A percentile compares a stretch with the other conserved stretches of the same genome.
Conservation (phyloP, 2,113 vertebrate species). For the Onychostoma macrolepis region DNA sequence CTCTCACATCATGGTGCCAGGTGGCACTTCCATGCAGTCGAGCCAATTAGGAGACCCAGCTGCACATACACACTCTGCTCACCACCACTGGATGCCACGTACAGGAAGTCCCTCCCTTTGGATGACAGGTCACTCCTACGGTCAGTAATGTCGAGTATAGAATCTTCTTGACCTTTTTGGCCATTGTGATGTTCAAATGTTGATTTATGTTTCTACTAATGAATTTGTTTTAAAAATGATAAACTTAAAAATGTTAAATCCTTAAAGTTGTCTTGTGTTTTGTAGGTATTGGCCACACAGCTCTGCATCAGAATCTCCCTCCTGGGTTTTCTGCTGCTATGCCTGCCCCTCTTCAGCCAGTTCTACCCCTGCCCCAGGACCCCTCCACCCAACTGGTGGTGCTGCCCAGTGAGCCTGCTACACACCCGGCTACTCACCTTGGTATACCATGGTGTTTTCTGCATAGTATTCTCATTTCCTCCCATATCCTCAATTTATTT, state of each 20-base stretch:
- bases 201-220: background rate
- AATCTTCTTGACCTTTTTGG: background rate
- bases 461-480: background rate
- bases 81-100: constrained; percentile 93
- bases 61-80: constrained; percentile 83
- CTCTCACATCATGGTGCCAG: constrained; percentile 89
- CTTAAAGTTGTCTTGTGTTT: background rate
- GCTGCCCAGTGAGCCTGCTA: constrained; percentile 86
- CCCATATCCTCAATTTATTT: background rate
- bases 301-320: constrained; percentile 94
- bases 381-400: constrained; percentile 89
- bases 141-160: constrained; percentile 60
- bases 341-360: constrained; percentile 89
- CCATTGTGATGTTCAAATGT: background rate
- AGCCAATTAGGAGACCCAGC: constrained; percentile 87
- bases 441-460: constrained; percentile 71
- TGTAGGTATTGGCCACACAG: constrained; percentile 89
- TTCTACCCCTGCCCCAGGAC: constrained; percentile 92
- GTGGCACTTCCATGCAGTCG: constrained; percentile 85
- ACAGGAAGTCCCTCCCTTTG: constrained; percentile 95
- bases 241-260: background rate
- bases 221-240: background rate
- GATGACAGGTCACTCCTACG: constrained; percentile 96
- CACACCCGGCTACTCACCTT: constrained; percentile 85
- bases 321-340: constrained; percentile 91